Conservation (phyloP, 2,888 invertebrate genomes). For the Phoronis australis region DNA sequence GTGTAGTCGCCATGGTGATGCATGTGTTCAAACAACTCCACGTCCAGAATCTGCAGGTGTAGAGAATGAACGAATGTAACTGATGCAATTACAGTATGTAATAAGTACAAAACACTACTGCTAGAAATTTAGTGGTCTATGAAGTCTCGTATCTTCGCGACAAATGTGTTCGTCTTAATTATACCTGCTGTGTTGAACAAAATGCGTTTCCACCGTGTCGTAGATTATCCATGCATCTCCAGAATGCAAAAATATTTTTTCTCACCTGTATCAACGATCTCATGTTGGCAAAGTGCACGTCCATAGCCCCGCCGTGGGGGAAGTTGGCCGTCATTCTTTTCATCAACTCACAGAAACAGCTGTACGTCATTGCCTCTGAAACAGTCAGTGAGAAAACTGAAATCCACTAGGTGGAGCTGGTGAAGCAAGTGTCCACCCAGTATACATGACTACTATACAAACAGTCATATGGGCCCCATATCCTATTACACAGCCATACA, state of each 20-base stretch:
- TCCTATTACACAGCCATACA: no score
- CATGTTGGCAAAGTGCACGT: conserved; percentile 93
- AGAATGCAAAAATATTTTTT: no score
- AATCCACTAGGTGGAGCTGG: no score
- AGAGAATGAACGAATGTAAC: not conserved
- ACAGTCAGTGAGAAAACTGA: no score
- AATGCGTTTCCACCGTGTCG: no score
- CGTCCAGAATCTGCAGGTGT: conserved; percentile 76
- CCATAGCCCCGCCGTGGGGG: conserved; percentile 86
- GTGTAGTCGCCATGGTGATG: conserved; percentile 93
- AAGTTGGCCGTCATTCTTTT: conserved; percentile 85
- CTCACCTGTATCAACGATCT: conserved; percentile 59
- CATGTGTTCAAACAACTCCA: conserved; percentile 90
- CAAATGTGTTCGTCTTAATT: conserved; percentile 1
- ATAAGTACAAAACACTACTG: not conserved
- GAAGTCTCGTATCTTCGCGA: no score
- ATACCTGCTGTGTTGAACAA: no score
- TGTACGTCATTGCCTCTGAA: conserved; percentile 78
- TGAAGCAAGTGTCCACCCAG: no score
- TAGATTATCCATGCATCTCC: no score
- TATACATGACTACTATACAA: no score
- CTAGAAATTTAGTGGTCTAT: not conserved
- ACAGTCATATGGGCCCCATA: no score
- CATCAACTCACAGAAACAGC: conserved; percentile 88
- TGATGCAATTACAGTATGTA: not conserved